phyloP scores from a whole-genome alignment of 2,797 vertebrate genomes.

The Erpetoichthys calabaricus region DNA sequence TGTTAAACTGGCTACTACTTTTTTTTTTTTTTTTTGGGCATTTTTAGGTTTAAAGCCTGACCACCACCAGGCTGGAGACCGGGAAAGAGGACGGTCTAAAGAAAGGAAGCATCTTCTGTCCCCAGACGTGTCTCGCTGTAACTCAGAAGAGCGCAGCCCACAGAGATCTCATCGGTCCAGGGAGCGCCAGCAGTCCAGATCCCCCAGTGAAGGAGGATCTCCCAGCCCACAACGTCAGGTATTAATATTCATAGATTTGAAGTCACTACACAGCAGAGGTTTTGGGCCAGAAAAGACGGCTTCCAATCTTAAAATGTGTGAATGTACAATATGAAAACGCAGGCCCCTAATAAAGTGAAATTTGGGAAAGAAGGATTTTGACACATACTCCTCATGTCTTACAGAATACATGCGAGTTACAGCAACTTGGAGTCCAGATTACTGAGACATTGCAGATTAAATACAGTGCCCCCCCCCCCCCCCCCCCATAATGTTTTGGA shows the following conservation, averaged over 20 bases:
- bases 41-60: constrained; percentile 60
- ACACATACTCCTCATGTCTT: too few species aligned
- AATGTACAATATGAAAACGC: background rate
- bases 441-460: too few species aligned
- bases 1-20: too few species aligned
- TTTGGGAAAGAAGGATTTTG: too few species aligned
- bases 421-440: too few species aligned
- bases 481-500: too few species aligned
- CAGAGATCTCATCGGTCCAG: constrained; percentile 60
- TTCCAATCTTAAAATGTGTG: background rate
- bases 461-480: too few species aligned
- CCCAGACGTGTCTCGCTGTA: constrained; percentile 85
- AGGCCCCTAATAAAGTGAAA: background rate
- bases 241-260: background rate
- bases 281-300: background rate
- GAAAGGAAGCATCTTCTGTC: constrained; percentile 89
- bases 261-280: background rate
- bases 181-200: constrained; percentile 59
- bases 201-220: constrained; percentile 66
- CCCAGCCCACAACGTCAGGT: constrained; percentile 64
- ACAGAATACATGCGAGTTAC: too few species aligned
- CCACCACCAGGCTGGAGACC: constrained; percentile 62
- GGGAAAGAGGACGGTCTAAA: constrained; percentile 85
- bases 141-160: constrained; percentile 78
- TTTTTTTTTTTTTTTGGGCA: too few species aligned